Percentiles rank a stretch among this genome's conserved stretches.
Evolutionary conservation across 2,888 invertebrate genomes (phyloP).

Genomic region (Papilio elwesi): DNA sequence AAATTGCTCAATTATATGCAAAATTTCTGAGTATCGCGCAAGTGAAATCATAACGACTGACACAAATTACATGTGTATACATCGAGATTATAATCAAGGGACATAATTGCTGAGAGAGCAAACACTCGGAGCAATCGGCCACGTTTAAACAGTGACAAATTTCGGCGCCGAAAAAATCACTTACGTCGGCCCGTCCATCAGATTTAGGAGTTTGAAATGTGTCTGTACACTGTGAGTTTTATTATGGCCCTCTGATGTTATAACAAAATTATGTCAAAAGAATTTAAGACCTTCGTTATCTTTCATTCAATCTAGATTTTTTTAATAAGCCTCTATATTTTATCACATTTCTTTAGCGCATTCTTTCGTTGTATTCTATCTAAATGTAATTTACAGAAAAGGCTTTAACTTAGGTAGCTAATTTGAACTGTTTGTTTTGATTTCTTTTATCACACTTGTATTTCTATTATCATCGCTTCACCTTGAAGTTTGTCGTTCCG

Average conservation of each 20-base stretch:
- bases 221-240: constrained; percentile 29
- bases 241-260: not conserved
- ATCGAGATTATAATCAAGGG: constrained; percentile 41
- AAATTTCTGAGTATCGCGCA: constrained; percentile 7
- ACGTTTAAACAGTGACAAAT: constrained; percentile 44
- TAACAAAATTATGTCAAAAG: no score
- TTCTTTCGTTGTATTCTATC: no score
- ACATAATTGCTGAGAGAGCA: constrained; percentile 48
- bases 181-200: constrained; percentile 41
- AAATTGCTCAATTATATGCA: constrained; percentile 15
- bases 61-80: not conserved
- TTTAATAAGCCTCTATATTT: no score
- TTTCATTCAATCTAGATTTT: no score
- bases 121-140: constrained; percentile 44
- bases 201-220: constrained; percentile 29
- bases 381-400: no score
- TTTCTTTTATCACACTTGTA: no score
- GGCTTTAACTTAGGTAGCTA: no score
- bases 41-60: constrained; percentile 9
- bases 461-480: no score
- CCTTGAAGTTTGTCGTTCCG: no score
- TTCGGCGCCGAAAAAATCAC: constrained; percentile 51
- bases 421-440: no score
- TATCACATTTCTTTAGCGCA: no score
- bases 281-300: no score